phyloP scores from a whole-genome alignment of 2,888 invertebrate species.

The Lycaena phlaeas region DNA sequence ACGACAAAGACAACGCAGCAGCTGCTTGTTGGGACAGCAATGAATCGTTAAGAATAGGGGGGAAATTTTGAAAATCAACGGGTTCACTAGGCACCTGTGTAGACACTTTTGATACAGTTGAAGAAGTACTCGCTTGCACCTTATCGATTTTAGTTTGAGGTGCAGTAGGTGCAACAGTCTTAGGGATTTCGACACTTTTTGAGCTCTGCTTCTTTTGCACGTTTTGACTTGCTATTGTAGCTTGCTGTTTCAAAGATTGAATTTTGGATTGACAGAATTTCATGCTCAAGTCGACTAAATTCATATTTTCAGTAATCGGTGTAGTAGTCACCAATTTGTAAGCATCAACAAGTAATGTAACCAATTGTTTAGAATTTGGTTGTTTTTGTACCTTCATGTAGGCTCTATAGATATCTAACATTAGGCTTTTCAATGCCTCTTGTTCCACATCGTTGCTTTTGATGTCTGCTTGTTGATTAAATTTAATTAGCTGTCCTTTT shows the following conservation, averaged over 20 bases:
- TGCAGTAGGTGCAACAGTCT: conserved; percentile 20
- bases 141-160: conserved; percentile 32
- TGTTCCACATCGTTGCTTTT: conserved; percentile 60
- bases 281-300: conserved; percentile 77
- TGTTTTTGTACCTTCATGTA: conserved; percentile 80
- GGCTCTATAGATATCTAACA: conserved; percentile 76
- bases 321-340: conserved; percentile 78
- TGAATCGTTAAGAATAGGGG: conserved; percentile 51
- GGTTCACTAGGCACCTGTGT: conserved; percentile 49
- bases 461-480: conserved; percentile 58
- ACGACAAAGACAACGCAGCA: conserved; percentile 47
- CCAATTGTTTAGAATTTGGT: conserved; percentile 72
- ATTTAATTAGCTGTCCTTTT: conserved; percentile 74
- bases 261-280: conserved; percentile 80
- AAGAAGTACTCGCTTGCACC: conserved; percentile 20
- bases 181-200: conserved; percentile 33
- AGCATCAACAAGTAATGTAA: conserved; percentile 77
- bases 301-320: conserved; percentile 74
- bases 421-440: conserved; percentile 60
- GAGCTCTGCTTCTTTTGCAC: conserved; percentile 47
- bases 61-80: conserved; percentile 49
- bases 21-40: conserved; percentile 49
- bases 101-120: conserved; percentile 44
- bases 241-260: conserved; percentile 70
- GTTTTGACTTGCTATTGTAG: conserved; percentile 46